Percentiles rank a stretch among this genome's conserved stretches.
Evolutionary conservation across 2,888 invertebrate genomes (phyloP).

Genomic region (Phortica okadai): DNA sequence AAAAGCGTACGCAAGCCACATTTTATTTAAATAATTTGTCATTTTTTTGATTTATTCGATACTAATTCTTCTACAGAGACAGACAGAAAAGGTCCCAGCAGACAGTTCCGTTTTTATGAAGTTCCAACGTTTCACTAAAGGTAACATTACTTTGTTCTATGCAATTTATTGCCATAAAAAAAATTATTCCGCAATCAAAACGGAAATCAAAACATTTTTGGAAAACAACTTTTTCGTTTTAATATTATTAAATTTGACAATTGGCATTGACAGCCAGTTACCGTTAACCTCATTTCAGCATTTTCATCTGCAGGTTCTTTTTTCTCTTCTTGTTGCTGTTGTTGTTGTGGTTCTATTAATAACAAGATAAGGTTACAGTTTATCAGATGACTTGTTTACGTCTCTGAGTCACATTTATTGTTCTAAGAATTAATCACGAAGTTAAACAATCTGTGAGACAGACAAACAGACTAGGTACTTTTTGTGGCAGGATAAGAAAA

Average conservation of each 20-base stretch:
- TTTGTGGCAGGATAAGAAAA: too few species aligned
- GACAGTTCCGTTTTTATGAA: background rate
- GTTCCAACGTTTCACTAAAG: constrained; percentile 5
- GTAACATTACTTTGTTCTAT: too few species aligned
- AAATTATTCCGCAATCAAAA: background rate
- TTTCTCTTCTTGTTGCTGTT: too few species aligned
- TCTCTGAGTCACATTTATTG: background rate
- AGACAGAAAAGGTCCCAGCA: background rate
- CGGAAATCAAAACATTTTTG: constrained; percentile 18
- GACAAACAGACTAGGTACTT: too few species aligned
- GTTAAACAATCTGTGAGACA: too few species aligned
- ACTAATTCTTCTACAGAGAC: background rate
- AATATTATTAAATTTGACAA: constrained; percentile 20
- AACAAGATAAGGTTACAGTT: background rate
- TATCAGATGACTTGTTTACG: background rate
- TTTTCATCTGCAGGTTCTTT: background rate
- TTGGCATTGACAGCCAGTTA: background rate
- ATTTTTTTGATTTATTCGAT: background rate
- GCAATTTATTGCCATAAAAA: constrained; percentile 4
- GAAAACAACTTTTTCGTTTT: constrained; percentile 18
- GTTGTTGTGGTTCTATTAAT: too few species aligned
- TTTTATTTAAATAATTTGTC: background rate
- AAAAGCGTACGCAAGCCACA: background rate
- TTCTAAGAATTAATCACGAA: background rate
- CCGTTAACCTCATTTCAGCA: background rate